Evolutionary conservation across 2,113 vertebrate species (phyloP).

Genomic region (Meriones unguiculatus): DNA sequence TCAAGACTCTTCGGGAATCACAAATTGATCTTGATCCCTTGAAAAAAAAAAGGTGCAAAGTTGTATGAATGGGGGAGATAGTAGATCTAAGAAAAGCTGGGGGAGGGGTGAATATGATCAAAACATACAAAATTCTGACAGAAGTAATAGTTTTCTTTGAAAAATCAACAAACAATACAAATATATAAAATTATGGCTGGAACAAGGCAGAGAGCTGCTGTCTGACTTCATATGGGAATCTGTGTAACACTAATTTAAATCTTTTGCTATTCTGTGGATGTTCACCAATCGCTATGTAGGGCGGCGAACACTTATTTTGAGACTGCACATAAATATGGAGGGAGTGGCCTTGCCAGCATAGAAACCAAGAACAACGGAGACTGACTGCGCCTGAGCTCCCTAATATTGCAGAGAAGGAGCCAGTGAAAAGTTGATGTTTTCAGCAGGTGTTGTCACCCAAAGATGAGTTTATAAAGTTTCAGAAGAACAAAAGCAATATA

Average conservation of each 20-base stretch:
- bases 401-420: neutral
- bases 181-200: neutral
- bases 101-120: neutral
- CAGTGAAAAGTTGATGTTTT: neutral
- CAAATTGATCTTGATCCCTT: too few relatives aligned
- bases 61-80: neutral
- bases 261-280: neutral
- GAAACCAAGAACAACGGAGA: neutral
- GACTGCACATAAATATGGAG: neutral
- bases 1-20: neutral
- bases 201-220: neutral
- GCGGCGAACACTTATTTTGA: neutral
- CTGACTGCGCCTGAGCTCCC: neutral
- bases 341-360: neutral
- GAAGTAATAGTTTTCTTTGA: neutral
- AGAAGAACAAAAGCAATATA: neutral
- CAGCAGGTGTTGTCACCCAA: neutral
- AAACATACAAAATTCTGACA: neutral
- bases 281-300: neutral
- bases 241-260: neutral
- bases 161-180: neutral
- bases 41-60: neutral
- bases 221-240: neutral
- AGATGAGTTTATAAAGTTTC: neutral
- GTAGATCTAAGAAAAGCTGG: neutral